These are phyloP conservation scores for Micromussa lordhowensis DNA, from an alignment of 92 coral and sea anemone genomes.

Conservation along the genomic window DNA sequence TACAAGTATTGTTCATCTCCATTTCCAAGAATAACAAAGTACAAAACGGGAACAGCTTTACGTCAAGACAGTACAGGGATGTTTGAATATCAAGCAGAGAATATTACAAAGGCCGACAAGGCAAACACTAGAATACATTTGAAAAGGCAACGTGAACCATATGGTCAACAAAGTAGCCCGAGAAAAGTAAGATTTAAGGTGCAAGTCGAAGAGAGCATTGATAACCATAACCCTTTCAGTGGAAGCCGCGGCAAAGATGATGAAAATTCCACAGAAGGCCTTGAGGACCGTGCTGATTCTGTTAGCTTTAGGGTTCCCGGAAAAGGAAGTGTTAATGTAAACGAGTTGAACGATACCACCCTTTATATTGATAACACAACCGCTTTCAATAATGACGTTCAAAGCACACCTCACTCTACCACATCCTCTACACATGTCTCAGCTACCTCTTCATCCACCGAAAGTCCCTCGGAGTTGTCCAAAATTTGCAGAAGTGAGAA, in stretches of 20 bases:
- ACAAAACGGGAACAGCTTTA: neutral
- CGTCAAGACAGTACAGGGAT: neutral
- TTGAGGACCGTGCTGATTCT: neutral
- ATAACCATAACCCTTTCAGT: neutral
- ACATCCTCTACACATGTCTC: neutral
- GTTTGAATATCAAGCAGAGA: neutral
- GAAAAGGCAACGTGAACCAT: conserved; percentile 3
- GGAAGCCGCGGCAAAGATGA: neutral
- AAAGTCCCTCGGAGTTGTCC: neutral
- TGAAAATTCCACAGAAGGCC: neutral
- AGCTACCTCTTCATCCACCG: neutral
- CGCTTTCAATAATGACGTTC: neutral
- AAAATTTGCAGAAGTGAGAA: neutral
- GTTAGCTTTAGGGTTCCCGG: neutral
- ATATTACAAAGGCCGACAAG: neutral
- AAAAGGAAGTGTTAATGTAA: neutral
- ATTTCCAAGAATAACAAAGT: conserved; percentile 39
- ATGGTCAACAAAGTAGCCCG: neutral
- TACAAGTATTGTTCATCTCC: conserved; percentile 27
- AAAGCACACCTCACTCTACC: neutral
- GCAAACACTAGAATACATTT: neutral
- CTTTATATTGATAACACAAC: neutral
- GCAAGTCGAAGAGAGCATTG: neutral
- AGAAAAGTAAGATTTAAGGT: conserved; percentile 21
- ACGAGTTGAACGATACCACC: neutral